Base-by-base conservation (phyloP, 2,797 vertebrate genomes). In the Eremophila alpestris region DNA sequence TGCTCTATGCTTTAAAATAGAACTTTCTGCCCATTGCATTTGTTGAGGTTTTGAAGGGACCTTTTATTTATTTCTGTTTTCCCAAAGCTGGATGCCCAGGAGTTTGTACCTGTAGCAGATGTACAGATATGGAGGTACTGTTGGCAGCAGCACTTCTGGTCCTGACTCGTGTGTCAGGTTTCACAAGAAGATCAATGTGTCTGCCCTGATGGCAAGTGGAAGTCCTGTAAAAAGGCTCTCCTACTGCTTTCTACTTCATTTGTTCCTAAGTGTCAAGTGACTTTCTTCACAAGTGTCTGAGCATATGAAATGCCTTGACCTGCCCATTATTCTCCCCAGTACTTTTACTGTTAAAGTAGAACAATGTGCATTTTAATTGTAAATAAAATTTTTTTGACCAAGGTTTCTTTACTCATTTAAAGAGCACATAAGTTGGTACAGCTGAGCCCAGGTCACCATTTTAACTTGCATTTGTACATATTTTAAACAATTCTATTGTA, bases 361-460 rank as follows among this genome's bases (percentile, higher is more conserved):
- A 75, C 15, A 86, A 32, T 8, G 4, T 76, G 16, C 13, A 45
- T 65, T 69, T 77, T 41, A 81, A 30, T 15, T 90, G 48, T 85
- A 87, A 96, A 95, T 94, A 92, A 96, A 29, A 0, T 4, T 23
- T 40, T 78, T 91, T 64, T 64, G 3, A 67, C 13, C 23, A 69
- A n/a, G 43, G 69, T 84, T 83, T 80, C 69, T 48, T 69, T n/a
- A 43, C 22, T 94, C 4, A 6, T 54, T 65, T 84, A 19, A 85
- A 80, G 41, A 65, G 55, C 29, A 52, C 4, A 74, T 38, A 36
- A 52, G 13, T 10, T 78, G 36, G 23, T 75, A 54, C 9, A 93
- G 65, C 15, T 68, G 46, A 88, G 71, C 49, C 30, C 9, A 2
- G 5, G 3, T 75, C 36, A 83, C 20, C 8, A 36, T 65, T 84